A percentile compares a stretch with the other conserved stretches of the same genome.
phyloP scores from a whole-genome alignment of 1,140 invertebrate species.

The Drosophila nannoptera region DNA sequence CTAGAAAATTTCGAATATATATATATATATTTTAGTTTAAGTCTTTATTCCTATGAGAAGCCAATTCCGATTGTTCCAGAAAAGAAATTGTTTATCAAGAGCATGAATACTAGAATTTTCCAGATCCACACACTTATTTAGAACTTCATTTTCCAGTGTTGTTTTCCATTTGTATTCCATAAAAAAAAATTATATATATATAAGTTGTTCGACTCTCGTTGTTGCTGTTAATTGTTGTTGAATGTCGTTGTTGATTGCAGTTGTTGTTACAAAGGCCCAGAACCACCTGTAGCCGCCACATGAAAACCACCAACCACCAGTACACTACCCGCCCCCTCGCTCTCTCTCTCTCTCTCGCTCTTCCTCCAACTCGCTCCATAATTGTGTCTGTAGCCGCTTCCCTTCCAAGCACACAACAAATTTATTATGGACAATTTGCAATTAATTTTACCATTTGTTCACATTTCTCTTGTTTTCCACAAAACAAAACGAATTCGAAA shows the following conservation, averaged over 20 bases:
- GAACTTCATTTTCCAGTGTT: constrained; percentile 4
- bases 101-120: not conserved
- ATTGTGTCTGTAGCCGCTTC: constrained; percentile 16
- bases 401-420: constrained; percentile 20
- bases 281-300: constrained; percentile 51
- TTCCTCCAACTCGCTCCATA: constrained; percentile 9
- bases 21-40: too few relatives aligned
- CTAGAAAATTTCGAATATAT: too few relatives aligned
- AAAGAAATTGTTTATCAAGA: not conserved
- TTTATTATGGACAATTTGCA: constrained; percentile 56
- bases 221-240: constrained; percentile 63
- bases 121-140: constrained; percentile 1
- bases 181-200: not conserved
- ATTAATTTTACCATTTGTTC: constrained; percentile 58
- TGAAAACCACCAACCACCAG: constrained; percentile 38
- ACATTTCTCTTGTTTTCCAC: constrained; percentile 52
- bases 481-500: constrained; percentile 25
- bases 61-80: too few relatives aligned
- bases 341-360: constrained; percentile 6
- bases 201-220: constrained; percentile 44
- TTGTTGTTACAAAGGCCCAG: constrained; percentile 59
- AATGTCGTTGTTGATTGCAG: constrained; percentile 64
- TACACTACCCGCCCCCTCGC: constrained; percentile 28
- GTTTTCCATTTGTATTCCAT: not conserved
- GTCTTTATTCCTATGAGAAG: too few relatives aligned